phyloP scores from a whole-genome alignment of 2,888 invertebrate species.

The Cantharis lateralis region DNA sequence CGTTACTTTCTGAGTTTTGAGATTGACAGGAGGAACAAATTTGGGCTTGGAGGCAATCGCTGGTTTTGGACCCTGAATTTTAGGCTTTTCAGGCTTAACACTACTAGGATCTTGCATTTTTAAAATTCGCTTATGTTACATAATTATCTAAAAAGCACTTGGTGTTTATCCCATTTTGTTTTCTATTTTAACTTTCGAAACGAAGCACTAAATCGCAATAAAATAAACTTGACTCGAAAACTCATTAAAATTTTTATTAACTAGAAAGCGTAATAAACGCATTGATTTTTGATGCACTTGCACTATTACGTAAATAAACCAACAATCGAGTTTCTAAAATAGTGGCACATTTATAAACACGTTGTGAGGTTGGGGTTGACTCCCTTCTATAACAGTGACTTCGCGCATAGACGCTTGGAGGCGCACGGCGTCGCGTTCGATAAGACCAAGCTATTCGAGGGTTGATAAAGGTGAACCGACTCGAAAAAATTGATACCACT shows the following conservation, averaged over 20 bases:
- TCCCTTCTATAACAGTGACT: constrained; percentile 48
- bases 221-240: not conserved
- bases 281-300: not conserved
- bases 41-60: constrained; percentile 54
- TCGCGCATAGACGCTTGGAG: constrained; percentile 49
- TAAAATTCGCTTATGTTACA: not conserved
- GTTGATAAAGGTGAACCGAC: constrained; percentile 24
- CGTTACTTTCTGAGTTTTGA: constrained; percentile 37
- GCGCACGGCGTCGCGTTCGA: constrained; percentile 52
- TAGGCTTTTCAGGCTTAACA: constrained; percentile 48
- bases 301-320: constrained; percentile 14
- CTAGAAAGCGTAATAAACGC: not conserved
- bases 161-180: constrained; percentile 10
- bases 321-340: constrained; percentile 34
- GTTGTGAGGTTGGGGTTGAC: constrained; percentile 55
- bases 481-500: not conserved
- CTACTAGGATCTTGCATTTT: constrained; percentile 44
- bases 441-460: constrained; percentile 41
- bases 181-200: not conserved
- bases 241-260: not conserved
- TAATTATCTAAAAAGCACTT: not conserved
- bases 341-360: constrained; percentile 49
- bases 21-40: constrained; percentile 55
- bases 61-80: constrained; percentile 53
- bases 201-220: not conserved